Evolutionary conservation across 2,113 vertebrate genomes (phyloP).

Genomic region (Elachura formosa): DNA sequence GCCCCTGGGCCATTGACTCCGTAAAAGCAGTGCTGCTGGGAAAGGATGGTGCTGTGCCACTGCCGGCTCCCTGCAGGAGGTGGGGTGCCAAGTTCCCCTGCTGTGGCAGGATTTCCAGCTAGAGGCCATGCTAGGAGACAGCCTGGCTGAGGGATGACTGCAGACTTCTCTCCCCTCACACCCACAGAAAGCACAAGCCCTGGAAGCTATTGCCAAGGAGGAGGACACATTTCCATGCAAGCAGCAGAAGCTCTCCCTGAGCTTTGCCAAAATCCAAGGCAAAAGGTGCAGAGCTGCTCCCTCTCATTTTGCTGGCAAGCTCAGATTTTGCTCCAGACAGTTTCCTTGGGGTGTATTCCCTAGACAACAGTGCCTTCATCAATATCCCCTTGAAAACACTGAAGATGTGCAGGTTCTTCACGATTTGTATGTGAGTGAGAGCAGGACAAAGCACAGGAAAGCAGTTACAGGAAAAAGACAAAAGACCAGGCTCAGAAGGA

Average conservation of each 20-base stretch:
- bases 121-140: rapidly evolving
- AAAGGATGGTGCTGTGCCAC: not conserved
- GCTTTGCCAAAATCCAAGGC: not conserved
- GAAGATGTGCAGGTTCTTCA: not conserved
- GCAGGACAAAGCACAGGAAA: not conserved
- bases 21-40: not conserved
- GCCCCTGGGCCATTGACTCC: not conserved
- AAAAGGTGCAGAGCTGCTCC: not conserved
- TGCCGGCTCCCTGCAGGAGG: rapidly evolving
- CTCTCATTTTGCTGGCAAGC: not conserved
- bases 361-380: not conserved
- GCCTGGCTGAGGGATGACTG: not conserved
- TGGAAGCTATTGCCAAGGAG: rapidly evolving
- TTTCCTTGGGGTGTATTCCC: not conserved
- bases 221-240: rapidly evolving
- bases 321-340: not conserved
- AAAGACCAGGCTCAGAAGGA: not conserved
- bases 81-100: not conserved
- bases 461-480: not conserved
- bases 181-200: not conserved
- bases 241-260: not conserved
- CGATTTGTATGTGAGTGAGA: not conserved
- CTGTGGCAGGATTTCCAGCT: not conserved
- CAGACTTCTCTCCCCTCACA: not conserved
- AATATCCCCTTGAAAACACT: not conserved